Percentiles rank a stretch among this genome's conserved stretches.
phyloP scores from a whole-genome alignment of 2,113 vertebrate genomes.

The Diphyllodes magnificus region DNA sequence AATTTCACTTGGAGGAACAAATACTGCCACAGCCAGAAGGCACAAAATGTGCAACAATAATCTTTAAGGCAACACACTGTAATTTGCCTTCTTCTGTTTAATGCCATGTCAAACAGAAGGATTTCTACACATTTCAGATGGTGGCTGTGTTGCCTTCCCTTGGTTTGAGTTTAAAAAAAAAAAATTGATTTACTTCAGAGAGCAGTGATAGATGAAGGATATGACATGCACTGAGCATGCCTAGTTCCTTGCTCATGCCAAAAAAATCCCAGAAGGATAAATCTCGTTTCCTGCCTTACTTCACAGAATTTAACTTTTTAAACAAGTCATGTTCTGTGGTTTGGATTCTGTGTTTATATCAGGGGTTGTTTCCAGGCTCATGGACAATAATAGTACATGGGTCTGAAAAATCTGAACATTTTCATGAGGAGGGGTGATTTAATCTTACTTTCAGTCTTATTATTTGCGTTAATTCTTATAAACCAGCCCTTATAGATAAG shows the following conservation, averaged over 20 bases:
- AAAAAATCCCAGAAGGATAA: conserved; percentile 85
- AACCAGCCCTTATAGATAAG: conserved; percentile 62
- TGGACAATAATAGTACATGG: conserved; percentile 62
- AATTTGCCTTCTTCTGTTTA: conserved; percentile 66
- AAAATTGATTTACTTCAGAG: conserved; percentile 76
- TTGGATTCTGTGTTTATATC: conserved; percentile 78
- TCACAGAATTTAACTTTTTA: conserved; percentile 82
- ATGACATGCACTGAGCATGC: conserved; percentile 84
- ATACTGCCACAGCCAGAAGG: conserved; percentile 70
- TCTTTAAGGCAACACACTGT: conserved; percentile 60
- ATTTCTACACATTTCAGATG: conserved; percentile 71
- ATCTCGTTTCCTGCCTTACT: conserved; percentile 85
- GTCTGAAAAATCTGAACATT: conserved; percentile 67
- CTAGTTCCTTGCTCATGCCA: conserved; percentile 79
- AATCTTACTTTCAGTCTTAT: conserved; percentile 66
- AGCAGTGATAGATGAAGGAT: conserved; percentile 82
- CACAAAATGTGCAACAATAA: conserved; percentile 70
- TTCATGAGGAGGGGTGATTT: conserved; percentile 60
- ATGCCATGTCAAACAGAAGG: conserved; percentile 76
- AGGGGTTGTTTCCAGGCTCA: conserved; percentile 72
- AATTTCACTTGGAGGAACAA: conserved; percentile 61
- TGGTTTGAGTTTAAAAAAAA: conserved; percentile 64
- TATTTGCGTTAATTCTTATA: conserved; percentile 72
- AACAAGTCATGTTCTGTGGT: conserved; percentile 83
- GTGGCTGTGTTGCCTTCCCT: conserved; percentile 70